phyloP scores from a whole-genome alignment of 92 coral and sea anemone genomes.

The Diadumene lineata region DNA sequence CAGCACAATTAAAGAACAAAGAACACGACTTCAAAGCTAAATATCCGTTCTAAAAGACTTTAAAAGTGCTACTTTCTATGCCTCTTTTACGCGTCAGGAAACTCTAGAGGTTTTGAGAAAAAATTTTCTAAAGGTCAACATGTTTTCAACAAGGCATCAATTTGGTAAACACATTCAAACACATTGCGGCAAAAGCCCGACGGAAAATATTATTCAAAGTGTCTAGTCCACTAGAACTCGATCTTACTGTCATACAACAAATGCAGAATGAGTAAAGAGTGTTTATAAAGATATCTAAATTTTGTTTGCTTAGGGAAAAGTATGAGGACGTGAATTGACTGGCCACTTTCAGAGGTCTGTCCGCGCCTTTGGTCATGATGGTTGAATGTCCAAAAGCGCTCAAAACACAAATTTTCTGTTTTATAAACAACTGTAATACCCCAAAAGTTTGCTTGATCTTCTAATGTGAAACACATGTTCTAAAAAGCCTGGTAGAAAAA shows the following conservation, averaged over 20 bases:
- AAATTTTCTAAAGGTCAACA: conserved; percentile 12
- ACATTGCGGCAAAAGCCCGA: background rate
- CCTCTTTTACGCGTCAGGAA: background rate
- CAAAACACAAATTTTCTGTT: background rate
- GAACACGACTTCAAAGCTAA: background rate
- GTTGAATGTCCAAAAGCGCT: background rate
- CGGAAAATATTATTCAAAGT: conserved; percentile 18
- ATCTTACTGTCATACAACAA: conserved; percentile 1
- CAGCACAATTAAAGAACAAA: background rate
- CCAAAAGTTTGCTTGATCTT: conserved; percentile 9
- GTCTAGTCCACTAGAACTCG: conserved; percentile 5
- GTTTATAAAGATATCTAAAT: conserved; percentile 18
- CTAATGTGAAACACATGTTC: conserved; percentile 4
- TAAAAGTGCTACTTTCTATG: background rate
- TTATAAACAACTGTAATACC: conserved; percentile 11
- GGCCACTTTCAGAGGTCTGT: background rate
- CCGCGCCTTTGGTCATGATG: conserved; percentile 18
- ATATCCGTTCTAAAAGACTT: background rate
- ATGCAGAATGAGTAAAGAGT: conserved; percentile 2
- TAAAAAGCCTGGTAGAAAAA: background rate
- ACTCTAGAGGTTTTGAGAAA: background rate
- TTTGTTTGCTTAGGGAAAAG: conserved; percentile 11
- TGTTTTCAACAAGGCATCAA: background rate
- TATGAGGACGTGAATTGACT: background rate
- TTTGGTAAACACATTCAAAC: background rate